phyloP scores from a whole-genome alignment of 2,888 invertebrate genomes.

The Drosophila pseudotakahashii region DNA sequence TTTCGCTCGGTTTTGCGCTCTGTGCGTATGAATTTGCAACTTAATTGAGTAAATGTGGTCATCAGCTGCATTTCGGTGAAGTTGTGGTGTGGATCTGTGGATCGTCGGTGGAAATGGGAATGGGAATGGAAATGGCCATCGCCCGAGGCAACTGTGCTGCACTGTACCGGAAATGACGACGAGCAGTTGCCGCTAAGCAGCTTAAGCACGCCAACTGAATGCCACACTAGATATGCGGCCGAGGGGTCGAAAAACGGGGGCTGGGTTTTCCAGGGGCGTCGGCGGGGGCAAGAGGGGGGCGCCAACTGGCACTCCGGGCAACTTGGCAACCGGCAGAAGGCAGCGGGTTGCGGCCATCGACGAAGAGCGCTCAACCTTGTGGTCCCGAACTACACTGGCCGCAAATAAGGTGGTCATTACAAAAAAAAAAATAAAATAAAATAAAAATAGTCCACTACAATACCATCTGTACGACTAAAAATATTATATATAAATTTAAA shows the following conservation, averaged over 20 bases:
- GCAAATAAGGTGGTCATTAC: background rate
- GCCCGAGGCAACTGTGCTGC: slow-evolving; percentile 41
- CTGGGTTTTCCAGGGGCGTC: background rate
- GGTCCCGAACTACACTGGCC: slow-evolving; percentile 33
- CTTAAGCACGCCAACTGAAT: slow-evolving; percentile 48
- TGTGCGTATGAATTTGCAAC: slow-evolving; percentile 53
- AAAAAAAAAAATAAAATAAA: background rate
- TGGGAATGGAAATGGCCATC: background rate
- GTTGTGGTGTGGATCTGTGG: slow-evolving; percentile 4
- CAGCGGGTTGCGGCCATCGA: slow-evolving; percentile 38
- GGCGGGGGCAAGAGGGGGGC: background rate
- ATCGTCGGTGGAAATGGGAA: background rate
- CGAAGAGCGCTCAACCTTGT: slow-evolving; percentile 44
- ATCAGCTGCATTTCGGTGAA: slow-evolving; percentile 49
- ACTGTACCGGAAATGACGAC: slow-evolving; percentile 54
- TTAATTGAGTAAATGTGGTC: slow-evolving; percentile 68
- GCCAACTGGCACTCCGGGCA: background rate
- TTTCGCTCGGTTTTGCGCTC: slow-evolving; percentile 8
- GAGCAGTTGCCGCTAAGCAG: slow-evolving; percentile 66
- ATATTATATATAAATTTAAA: too few relatives aligned
- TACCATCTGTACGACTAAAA: too few relatives aligned
- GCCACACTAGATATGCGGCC: slow-evolving; percentile 29
- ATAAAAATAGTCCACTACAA: too few relatives aligned
- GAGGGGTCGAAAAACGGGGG: too few relatives aligned
- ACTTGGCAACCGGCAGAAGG: slow-evolving; percentile 14